Base-by-base conservation (phyloP, 2,113 vertebrate genomes). In the Scophthalmus maximus region DNA sequence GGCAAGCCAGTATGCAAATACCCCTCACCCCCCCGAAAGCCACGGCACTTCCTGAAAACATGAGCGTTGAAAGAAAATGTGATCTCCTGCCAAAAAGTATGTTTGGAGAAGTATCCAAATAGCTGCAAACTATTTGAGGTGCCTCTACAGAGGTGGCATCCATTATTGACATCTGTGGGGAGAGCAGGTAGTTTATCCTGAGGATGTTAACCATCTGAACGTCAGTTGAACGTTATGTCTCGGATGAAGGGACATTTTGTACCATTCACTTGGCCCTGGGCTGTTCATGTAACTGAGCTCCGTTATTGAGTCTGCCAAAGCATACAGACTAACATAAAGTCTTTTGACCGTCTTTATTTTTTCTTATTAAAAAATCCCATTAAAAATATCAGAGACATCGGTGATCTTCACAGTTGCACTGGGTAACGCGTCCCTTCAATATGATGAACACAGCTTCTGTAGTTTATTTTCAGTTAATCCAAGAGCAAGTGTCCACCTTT, bases 1-100 rank as follows among this genome's bases (percentile, higher is more conserved):
- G 93, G 88, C 92, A 83, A 91, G 80, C 91, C 64, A 57, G 55
- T 90, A 94, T 94, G 90, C 94, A 94, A 94, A 94, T 92, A 80
- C 8, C n/a, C 59, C 55, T n/a, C 42, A 42, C 29, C 18, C 34
- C 29, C 68, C 76, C 64, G n/a, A 80, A 66, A 75, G 59, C 70
- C 34, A 36, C 55, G 53, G 72, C 77, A 87, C 87, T 90, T 92
- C 88, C 91, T 92, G 81, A 78, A 83, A 71, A 49, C 63, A 61
- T 14, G 7, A 49, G 67, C 63, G 22, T 27, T 32, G 38, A 68
- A 44, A 73, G 25, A 71, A 67, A 76, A n/a, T 2, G 55, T 44
- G 63, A 36, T 32, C 20, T 26, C 3, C 12, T 67, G 76, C 76
- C 81, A 82, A 66, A 69, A 60, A 20, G 9, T 65, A 34, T 64